Evolutionary conservation across 2,113 vertebrate species (phyloP).

Genomic region (Prinia subflava): DNA sequence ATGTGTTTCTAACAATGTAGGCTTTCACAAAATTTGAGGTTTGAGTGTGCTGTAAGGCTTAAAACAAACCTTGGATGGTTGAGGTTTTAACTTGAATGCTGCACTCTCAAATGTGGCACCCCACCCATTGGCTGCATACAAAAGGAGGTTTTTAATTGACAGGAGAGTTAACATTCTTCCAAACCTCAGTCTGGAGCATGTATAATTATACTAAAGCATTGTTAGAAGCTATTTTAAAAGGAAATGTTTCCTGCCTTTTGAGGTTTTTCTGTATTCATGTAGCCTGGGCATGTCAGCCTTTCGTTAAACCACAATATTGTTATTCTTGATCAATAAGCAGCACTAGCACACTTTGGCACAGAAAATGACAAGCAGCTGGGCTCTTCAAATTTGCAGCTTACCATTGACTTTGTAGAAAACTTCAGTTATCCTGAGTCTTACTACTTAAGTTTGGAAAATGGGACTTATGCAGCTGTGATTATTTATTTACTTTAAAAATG

Average conservation of each 20-base stretch:
- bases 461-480: neutral
- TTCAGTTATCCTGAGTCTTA: neutral
- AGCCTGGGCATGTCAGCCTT: neutral
- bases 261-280: neutral
- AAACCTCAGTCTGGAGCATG: neutral
- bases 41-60: neutral
- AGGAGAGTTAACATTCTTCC: neutral
- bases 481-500: neutral
- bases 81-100: neutral
- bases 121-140: neutral
- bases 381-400: neutral
- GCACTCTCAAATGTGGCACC: neutral
- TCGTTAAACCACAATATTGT: neutral
- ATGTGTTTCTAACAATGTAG: neutral
- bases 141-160: neutral
- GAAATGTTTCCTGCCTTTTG: neutral
- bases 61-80: neutral
- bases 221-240: conserved; percentile 12
- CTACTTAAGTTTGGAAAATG: neutral
- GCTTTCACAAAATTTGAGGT: neutral
- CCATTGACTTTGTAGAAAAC: neutral
- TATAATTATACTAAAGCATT: conserved; percentile 21
- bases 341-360: neutral
- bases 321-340: neutral
- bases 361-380: neutral